Conservation (phyloP, 2,888 invertebrate genomes). For the Scaptomyza cyrtandrae region DNA sequence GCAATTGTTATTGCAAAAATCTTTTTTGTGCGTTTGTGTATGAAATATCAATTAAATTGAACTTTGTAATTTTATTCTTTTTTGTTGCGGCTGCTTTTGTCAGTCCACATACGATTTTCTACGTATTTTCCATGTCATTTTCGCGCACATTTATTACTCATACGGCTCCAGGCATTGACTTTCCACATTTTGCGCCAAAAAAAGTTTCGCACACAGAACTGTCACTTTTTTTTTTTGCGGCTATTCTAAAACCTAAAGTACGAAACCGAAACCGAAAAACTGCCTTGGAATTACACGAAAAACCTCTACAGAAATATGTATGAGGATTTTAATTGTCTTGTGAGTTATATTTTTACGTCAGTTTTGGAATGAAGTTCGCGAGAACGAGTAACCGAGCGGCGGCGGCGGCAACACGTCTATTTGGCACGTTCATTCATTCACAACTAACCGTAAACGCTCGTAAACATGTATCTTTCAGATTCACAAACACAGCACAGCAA, state of each 20-base stretch:
- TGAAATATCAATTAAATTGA: constrained; percentile 41
- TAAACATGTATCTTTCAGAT: constrained; percentile 74
- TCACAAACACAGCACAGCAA: constrained; percentile 43
- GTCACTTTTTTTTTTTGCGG: constrained; percentile 38
- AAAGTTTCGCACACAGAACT: constrained; percentile 30
- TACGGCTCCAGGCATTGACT: constrained; percentile 31
- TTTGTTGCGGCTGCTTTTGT: constrained; percentile 53
- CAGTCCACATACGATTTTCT: constrained; percentile 69
- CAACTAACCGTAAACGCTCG: constrained; percentile 81
- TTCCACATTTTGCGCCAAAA: constrained; percentile 73
- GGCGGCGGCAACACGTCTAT: constrained; percentile 81
- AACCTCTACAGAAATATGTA: constrained; percentile 25
- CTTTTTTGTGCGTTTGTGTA: constrained; percentile 7
- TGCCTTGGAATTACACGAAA: constrained; percentile 24
- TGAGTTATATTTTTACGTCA: constrained; percentile 63
- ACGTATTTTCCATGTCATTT: constrained; percentile 82
- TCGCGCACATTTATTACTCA: constrained; percentile 46
- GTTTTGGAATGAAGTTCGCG: constrained; percentile 66
- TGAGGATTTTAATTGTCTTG: constrained; percentile 33
- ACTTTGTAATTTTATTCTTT: constrained; percentile 25
- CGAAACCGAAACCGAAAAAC: constrained; percentile 17
- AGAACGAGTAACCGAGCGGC: constrained; percentile 68
- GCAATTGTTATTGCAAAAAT: constrained; percentile 39
- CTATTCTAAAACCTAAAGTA: background rate
- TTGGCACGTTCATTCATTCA: constrained; percentile 84